Base-by-base conservation (phyloP, 2,113 vertebrate genomes). In the Sigmodon hispidus region DNA sequence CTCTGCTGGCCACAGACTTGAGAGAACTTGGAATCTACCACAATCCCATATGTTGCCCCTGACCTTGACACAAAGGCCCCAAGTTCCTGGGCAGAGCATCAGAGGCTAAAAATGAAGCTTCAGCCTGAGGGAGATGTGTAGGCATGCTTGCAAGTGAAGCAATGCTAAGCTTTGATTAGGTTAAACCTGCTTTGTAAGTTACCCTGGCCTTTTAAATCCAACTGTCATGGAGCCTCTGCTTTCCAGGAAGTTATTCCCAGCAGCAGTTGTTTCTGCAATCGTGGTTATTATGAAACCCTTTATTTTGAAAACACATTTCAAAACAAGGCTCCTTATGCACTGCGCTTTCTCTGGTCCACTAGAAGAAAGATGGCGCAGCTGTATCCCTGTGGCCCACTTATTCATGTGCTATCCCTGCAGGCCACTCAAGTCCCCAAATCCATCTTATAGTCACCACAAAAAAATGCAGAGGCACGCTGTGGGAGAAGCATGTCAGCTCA, bases 261-360 rank as follows among this genome's bases (percentile, higher is more conserved):
- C 89, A 96, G 92, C 90, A 95, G 73, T 94, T 96, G 48, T 89
- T 93, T 98, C 93, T 83, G 96, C 96, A 97, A 93, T 43, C n/a
- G 3, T 92, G 55, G 48, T 94, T 96, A 43, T 97, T 98, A 92
- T 24, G 16, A 96, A 94, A 96, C 85, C 77, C 97, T 97, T 97
- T 96, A 90, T 96, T 97, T 97, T 96, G 40, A 97, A 97, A 96
- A 97, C 96, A 95, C 2, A 69, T 96, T 97, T 97, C 97, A 76
- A 89, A 98, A 97, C 96, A 96, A 97, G 83, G 5, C 94, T 97
- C 97, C 91, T 95, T 96, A 77, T 2, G 40, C 84, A 79, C 55
- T 45, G 89, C n/a, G 77, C 93, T 97, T 98, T 96, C 90, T 52
- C 84, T 90, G 59, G 91, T n/a, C 90, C 93, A 31, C 69, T 63